A percentile compares a stretch with the other conserved stretches of the same genome.
phyloP scores from a whole-genome alignment of 2,113 vertebrate species.

The Hyaena hyaena region DNA sequence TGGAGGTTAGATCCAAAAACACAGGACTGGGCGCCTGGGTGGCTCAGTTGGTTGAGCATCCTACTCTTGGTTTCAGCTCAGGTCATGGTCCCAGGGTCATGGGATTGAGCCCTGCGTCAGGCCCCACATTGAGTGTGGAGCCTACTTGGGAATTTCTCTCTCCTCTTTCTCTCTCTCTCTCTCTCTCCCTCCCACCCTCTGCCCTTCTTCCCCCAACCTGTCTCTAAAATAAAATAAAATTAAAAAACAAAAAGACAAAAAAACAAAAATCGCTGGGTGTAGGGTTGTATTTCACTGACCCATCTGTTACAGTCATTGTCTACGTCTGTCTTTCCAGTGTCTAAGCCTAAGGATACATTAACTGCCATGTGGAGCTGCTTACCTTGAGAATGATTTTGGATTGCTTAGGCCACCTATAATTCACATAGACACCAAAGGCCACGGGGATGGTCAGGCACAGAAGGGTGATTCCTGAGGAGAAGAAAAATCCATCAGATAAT shows the following conservation, averaged over 20 bases:
- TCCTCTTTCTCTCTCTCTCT: too few species aligned
- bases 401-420: constrained; percentile 83
- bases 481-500: constrained; percentile 1
- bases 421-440: constrained; percentile 79
- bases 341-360: not conserved
- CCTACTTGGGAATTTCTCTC: too few species aligned
- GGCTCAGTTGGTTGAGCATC: too few species aligned
- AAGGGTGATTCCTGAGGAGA: constrained; percentile 81
- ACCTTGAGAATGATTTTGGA: constrained; percentile 84
- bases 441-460: constrained; percentile 81
- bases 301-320: not conserved
- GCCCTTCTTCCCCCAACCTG: too few species aligned
- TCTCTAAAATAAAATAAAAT: too few species aligned
- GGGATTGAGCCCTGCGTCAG: too few species aligned
- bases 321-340: not conserved
- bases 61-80: too few species aligned
- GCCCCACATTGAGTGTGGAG: too few species aligned
- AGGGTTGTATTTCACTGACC: not conserved
- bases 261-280: not conserved
- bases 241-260: too few species aligned
- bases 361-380: not conserved
- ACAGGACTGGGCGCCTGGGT: not conserved
- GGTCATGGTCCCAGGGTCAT: too few species aligned
- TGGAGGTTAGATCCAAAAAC: too few species aligned
- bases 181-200: too few species aligned